These are phyloP conservation scores for Ibidorhyncha struthersii DNA, from an alignment of 2,113 vertebrate species.

Conservation along the genomic window DNA sequence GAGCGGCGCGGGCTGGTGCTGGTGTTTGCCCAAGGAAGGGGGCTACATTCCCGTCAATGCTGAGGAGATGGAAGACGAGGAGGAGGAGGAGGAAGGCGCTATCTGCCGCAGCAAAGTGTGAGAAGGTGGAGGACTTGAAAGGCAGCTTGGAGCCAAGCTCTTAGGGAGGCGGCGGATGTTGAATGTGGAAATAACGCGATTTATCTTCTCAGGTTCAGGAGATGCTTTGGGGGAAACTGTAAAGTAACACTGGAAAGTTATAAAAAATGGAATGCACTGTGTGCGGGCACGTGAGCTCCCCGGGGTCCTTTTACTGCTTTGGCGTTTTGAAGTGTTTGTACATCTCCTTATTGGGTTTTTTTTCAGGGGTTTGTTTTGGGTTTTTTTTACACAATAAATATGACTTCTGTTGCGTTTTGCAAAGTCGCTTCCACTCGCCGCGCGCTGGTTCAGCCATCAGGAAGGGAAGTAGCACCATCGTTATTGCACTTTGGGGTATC, in stretches of 20 bases:
- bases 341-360: neutral
- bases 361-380: neutral
- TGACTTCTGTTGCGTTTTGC: neutral
- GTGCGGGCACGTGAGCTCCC: neutral
- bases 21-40: conserved; percentile 85
- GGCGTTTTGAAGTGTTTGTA: neutral
- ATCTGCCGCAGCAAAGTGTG: neutral
- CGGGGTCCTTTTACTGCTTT: neutral
- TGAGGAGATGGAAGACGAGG: neutral
- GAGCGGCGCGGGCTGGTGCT: conserved; percentile 85
- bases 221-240: neutral
- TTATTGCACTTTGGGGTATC: no score
- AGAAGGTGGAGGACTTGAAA: neutral
- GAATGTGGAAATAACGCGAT: fast-evolving
- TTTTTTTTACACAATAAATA: neutral
- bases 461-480: neutral
- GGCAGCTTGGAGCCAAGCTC: neutral
- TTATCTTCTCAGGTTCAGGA: neutral
- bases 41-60: conserved; percentile 82
- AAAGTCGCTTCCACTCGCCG: neutral
- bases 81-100: neutral
- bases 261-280: neutral
- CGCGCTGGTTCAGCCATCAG: fast-evolving
- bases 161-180: fast-evolving
- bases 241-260: neutral